Base-by-base conservation (phyloP, 2,888 invertebrate genomes). In the Gandaritis pyraliata region DNA sequence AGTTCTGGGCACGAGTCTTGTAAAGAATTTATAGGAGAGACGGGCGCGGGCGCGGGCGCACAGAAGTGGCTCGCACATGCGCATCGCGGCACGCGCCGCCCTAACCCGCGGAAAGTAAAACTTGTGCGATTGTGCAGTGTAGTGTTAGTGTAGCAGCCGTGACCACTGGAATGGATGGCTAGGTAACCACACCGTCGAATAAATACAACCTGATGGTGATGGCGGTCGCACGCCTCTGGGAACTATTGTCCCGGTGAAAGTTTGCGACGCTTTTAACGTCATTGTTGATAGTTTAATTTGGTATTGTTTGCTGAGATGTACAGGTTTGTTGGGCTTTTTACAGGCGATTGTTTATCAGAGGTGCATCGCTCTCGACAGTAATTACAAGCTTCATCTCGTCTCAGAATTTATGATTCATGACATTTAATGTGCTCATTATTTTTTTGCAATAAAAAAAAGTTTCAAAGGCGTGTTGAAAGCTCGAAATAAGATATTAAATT, bases 21-120 rank as follows among this genome's bases (percentile, higher is more conserved):
- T 86, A 86, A 87, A 89, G 87, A 90, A 89, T 88, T 86, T 88
- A 86, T 88, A 88, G 86, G 86, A 85, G 88, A 86, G 86, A 77
- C 82, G 81, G 79, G 61, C 69, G 60, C 62, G 62, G 58, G 62
- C 58, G 29, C 23, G 6, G 47, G 55, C 47, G 46, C 59, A 51
- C 56, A 66, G 56, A 61, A 61, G 65, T 65, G 57, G 50, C 52
- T 51, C 58, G 64, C 66, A 63, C 51, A 56, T 63, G 59, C 51
- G 64, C 61, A 51, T 30, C 41, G 60, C 67, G 67, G 66, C 70
- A 72, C 68, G 70, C 61, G 69, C 68, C 65, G 69, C 76, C 33
- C 46, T 59, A 60, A 52, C 48, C 18, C 58, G 58, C 72, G 72
- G 80, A 76, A 81, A 84, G 82, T 82, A 83, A 84, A 81, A 83